Conservation (phyloP, 2,113 vertebrate species). For the Tragelaphus scriptus region DNA sequence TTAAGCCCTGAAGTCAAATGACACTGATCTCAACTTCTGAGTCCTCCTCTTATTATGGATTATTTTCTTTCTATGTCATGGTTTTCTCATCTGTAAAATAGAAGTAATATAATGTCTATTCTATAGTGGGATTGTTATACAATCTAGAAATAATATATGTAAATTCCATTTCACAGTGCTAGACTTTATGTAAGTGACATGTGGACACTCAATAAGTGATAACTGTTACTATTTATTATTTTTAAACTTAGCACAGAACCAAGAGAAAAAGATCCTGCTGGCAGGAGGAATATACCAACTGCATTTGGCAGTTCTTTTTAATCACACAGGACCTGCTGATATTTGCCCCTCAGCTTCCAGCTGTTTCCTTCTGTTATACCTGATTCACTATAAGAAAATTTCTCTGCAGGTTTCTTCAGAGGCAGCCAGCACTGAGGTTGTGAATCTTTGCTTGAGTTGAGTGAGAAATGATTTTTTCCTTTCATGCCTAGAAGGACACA, state of each 20-base stretch:
- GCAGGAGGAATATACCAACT: neutral
- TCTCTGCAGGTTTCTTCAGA: constrained; percentile 50
- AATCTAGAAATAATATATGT: neutral
- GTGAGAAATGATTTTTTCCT: constrained; percentile 22
- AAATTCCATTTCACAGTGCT: neutral
- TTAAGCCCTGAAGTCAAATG: neutral
- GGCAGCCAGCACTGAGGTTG: constrained; percentile 6
- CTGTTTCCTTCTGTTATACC: constrained; percentile 66
- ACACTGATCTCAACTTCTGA: neutral
- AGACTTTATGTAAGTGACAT: neutral
- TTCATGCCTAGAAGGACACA: neutral
- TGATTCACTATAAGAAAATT: constrained; percentile 32
- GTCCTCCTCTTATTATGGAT: neutral
- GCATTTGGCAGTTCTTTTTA: constrained; percentile 15
- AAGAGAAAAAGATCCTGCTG: neutral
- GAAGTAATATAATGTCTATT: neutral
- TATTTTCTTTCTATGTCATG: neutral
- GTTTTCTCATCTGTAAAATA: neutral
- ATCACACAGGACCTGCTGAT: neutral
- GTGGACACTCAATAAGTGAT: neutral
- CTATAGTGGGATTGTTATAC: neutral
- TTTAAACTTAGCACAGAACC: neutral
- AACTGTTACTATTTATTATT: neutral
- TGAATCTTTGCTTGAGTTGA: constrained; percentile 21
- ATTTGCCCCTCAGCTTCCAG: constrained; percentile 32